Percentiles rank a stretch among this genome's conserved stretches.
Conservation (phyloP, 37 sponge, comb jelly and placozoan species). For the Petrosia ficiformis region DNA sequence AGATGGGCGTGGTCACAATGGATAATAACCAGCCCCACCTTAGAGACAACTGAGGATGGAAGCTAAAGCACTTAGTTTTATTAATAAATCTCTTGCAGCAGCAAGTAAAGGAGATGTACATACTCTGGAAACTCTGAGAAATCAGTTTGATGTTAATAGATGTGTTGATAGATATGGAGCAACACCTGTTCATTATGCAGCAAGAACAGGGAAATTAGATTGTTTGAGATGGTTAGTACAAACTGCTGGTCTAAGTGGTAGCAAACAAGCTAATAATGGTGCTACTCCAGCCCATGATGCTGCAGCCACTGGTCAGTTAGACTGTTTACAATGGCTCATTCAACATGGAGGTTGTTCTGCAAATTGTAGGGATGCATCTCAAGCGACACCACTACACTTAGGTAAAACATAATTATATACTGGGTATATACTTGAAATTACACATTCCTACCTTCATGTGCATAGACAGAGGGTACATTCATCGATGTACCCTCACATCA, state of each 20-base stretch:
- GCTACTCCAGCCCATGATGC: slow-evolving; percentile 77
- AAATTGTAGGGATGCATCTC: slow-evolving; percentile 18
- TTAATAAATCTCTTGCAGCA: slow-evolving; percentile 38
- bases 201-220: slow-evolving; percentile 50
- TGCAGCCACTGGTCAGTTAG: slow-evolving; percentile 69
- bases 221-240: slow-evolving; percentile 58
- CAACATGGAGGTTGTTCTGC: slow-evolving; percentile 37
- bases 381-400: slow-evolving; percentile 63
- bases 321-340: slow-evolving; percentile 68
- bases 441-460: too few species aligned
- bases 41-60: not conserved
- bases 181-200: slow-evolving; percentile 73
- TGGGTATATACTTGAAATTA: too few species aligned
- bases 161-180: slow-evolving; percentile 67
- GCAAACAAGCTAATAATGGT: slow-evolving; percentile 48
- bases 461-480: too few species aligned
- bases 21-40: not conserved
- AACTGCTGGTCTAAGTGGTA: slow-evolving; percentile 27
- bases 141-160: slow-evolving; percentile 20
- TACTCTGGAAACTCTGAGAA: slow-evolving; percentile 13
- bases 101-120: slow-evolving; percentile 47
- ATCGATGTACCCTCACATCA: too few species aligned
- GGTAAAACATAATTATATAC: slow-evolving; percentile 32
- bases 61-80: not conserved
- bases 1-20: not conserved